phyloP scores from a whole-genome alignment of 1,140 invertebrate species.

The Dinothrombium tinctorium region DNA sequence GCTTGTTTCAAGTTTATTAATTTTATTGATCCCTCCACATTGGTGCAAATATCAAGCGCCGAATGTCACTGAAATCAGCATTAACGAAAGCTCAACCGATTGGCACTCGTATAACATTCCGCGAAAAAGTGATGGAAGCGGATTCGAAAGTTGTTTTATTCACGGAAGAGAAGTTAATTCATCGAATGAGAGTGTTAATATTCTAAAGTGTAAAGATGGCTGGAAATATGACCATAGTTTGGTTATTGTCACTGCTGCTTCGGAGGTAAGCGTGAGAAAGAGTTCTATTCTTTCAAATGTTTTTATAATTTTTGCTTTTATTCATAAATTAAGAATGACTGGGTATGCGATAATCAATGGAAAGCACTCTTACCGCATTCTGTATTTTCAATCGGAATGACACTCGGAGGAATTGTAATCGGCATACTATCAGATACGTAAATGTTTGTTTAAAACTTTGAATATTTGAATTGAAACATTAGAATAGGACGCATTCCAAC shows the following conservation, averaged over 20 bases:
- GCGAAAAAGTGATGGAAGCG: no score
- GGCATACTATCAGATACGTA: slow-evolving; percentile 53
- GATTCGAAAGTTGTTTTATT: background rate
- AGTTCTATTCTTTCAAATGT: no score
- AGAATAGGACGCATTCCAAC: background rate
- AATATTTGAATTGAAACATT: background rate
- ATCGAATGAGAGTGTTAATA: background rate
- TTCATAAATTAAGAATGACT: slow-evolving; percentile 38
- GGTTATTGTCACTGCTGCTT: slow-evolving; percentile 46
- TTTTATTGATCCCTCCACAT: background rate
- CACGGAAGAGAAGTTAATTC: background rate
- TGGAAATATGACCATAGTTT: slow-evolving; percentile 50
- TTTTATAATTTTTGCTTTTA: no score
- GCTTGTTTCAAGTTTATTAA: slow-evolving; percentile 3
- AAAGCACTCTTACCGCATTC: slow-evolving; percentile 45
- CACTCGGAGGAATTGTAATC: slow-evolving; percentile 55
- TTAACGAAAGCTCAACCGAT: background rate
- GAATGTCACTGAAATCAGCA: background rate
- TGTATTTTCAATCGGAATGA: slow-evolving; percentile 60
- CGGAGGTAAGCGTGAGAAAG: slow-evolving; percentile 45
- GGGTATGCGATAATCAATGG: slow-evolving; percentile 56
- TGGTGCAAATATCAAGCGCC: background rate
- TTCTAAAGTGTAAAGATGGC: slow-evolving; percentile 30
- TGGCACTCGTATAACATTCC: no score
- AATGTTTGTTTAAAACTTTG: slow-evolving; percentile 13